Evolutionary conservation across 2,888 invertebrate species (phyloP).

Genomic region (Caenorhabditis wallacei): DNA sequence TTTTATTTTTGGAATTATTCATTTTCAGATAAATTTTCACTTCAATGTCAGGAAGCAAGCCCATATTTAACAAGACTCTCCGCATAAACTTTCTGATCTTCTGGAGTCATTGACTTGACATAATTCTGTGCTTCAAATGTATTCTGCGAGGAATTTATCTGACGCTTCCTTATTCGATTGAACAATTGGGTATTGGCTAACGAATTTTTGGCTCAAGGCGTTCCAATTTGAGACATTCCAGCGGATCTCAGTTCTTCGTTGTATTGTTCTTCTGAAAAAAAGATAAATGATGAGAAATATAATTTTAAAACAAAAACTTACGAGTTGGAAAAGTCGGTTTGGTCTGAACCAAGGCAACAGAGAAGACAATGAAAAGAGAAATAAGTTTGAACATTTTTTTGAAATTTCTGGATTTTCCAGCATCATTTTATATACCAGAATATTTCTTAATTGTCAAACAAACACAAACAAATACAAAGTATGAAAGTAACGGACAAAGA

Average conservation of each 20-base stretch:
- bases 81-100: not conserved
- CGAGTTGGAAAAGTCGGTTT: not conserved
- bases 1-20: too few species aligned
- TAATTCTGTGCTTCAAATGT: slow-evolving; percentile 28
- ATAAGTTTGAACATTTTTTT: slow-evolving; percentile 12
- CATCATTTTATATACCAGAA: not conserved
- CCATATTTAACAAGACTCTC: not conserved
- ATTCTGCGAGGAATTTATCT: slow-evolving; percentile 20
- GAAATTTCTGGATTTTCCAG: not conserved
- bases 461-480: not conserved
- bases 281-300: too few species aligned
- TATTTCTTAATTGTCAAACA: not conserved
- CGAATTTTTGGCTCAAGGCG: slow-evolving; percentile 10
- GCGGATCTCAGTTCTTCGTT: slow-evolving; percentile 14
- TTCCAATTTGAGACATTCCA: too few species aligned
- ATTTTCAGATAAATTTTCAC: too few species aligned
- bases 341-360: not conserved
- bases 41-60: too few species aligned
- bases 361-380: not conserved
- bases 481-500: not conserved
- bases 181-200: slow-evolving; percentile 4
- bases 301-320: too few species aligned
- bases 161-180: slow-evolving; percentile 25
- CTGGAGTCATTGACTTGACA: slow-evolving; percentile 10
- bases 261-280: slow-evolving; percentile 24